phyloP scores from a whole-genome alignment of 2,888 invertebrate genomes.

The Plebejus argus region DNA sequence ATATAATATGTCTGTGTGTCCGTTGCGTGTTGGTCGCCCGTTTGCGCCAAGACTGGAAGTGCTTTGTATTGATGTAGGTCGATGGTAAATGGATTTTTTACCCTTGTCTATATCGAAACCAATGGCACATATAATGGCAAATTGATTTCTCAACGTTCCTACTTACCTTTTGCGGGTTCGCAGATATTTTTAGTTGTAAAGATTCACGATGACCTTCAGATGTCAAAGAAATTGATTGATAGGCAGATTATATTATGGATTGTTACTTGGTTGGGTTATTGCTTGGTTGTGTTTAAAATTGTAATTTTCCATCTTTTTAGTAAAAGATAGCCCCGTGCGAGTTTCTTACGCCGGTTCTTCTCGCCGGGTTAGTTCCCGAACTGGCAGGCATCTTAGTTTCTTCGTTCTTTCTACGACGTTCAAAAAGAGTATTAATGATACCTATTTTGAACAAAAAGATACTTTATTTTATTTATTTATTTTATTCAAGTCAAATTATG shows the following conservation, averaged over 20 bases:
- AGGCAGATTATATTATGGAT: background rate
- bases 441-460: too few relatives aligned
- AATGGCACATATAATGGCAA: slow-evolving; percentile 24
- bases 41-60: background rate
- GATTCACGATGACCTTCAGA: background rate
- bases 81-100: slow-evolving; percentile 40
- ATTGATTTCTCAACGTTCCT: slow-evolving; percentile 15
- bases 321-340: too few relatives aligned
- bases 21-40: background rate
- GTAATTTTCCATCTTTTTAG: too few relatives aligned
- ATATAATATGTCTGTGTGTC: background rate
- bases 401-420: too few relatives aligned
- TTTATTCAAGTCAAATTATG: too few relatives aligned
- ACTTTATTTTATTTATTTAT: too few relatives aligned
- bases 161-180: background rate
- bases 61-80: slow-evolving; percentile 43
- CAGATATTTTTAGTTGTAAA: background rate
- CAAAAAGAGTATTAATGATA: too few relatives aligned
- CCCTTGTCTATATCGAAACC: slow-evolving; percentile 30
- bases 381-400: too few relatives aligned
- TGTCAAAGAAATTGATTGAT: background rate
- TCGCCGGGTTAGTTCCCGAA: too few relatives aligned
- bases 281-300: too few relatives aligned
- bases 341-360: too few relatives aligned
- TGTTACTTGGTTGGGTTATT: too few relatives aligned